Percentiles rank a stretch among this genome's conserved stretches.
phyloP scores from a whole-genome alignment of 2,888 invertebrate species.

The Rapana venosa region DNA sequence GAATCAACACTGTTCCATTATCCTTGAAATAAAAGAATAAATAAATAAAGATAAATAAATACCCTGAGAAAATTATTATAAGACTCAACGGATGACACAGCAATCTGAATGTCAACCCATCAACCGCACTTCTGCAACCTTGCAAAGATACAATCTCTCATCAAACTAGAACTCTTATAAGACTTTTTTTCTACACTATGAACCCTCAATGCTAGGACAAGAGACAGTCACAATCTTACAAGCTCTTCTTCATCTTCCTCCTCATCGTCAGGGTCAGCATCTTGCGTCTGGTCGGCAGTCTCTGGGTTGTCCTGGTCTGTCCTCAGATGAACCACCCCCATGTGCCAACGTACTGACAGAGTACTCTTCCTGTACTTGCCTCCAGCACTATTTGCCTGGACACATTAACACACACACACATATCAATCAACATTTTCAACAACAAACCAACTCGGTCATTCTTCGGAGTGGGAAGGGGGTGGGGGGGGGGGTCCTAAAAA shows the following conservation, averaged over 20 bases:
- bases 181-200: neutral
- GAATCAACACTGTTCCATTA: too few species aligned
- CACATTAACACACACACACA: slow-evolving; percentile 6
- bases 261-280: slow-evolving; percentile 46
- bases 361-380: slow-evolving; percentile 69
- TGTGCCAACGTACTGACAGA: slow-evolving; percentile 73
- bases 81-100: too few species aligned
- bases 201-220: neutral
- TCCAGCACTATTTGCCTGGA: slow-evolving; percentile 52
- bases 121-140: too few species aligned
- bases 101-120: too few species aligned
- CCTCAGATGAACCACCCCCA: slow-evolving; percentile 31
- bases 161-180: neutral
- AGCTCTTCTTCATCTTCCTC: slow-evolving; percentile 49
- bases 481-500: too few species aligned
- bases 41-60: too few species aligned
- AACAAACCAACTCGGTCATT: neutral
- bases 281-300: slow-evolving; percentile 41
- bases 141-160: too few species aligned
- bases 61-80: too few species aligned
- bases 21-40: too few species aligned
- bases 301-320: slow-evolving; percentile 27
- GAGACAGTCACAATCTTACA: neutral
- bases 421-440: neutral
- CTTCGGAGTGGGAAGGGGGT: too few species aligned